These are phyloP conservation scores for Drosophila ezoana DNA, from an alignment of 2,888 invertebrate genomes.

Conservation along the genomic window DNA sequence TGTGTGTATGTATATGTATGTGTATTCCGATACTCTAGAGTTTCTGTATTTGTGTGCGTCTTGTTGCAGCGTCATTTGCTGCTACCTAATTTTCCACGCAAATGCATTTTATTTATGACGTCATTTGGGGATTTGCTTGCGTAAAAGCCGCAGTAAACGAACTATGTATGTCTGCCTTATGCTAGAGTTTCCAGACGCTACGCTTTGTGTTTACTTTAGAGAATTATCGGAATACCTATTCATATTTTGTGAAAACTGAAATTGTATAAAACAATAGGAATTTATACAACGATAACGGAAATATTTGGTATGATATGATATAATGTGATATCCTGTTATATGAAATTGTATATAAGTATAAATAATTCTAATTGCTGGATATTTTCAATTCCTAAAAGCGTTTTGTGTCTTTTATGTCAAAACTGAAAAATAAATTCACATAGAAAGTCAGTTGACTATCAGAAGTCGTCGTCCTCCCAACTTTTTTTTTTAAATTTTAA, in stretches of 20 bases:
- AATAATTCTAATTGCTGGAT: too few species aligned
- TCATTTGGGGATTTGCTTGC: slow-evolving; percentile 52
- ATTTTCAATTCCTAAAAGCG: too few species aligned
- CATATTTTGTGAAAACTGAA: not conserved
- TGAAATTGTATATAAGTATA: too few species aligned
- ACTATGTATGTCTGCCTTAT: slow-evolving; percentile 20
- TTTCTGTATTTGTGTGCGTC: slow-evolving; percentile 31
- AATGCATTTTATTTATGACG: slow-evolving; percentile 75
- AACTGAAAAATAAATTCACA: not conserved
- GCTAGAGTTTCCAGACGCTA: slow-evolving; percentile 17
- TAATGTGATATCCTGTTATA: too few species aligned
- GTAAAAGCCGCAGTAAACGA: slow-evolving; percentile 19
- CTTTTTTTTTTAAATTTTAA: not conserved
- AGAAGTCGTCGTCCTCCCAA: too few species aligned
- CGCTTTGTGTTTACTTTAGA: slow-evolving; percentile 13
- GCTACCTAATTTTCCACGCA: slow-evolving; percentile 73
- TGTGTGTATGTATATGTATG: not conserved
- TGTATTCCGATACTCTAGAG: too few species aligned
- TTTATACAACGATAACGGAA: too few species aligned
- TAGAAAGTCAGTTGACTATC: not conserved
- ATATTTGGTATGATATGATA: too few species aligned
- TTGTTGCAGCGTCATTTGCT: slow-evolving; percentile 29
- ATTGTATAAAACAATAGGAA: too few species aligned
- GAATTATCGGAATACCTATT: slow-evolving; percentile 7
- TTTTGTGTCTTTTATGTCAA: too few species aligned